Evolutionary conservation across 1,140 invertebrate species (phyloP).

Genomic region (Zaprionus taronus): DNA sequence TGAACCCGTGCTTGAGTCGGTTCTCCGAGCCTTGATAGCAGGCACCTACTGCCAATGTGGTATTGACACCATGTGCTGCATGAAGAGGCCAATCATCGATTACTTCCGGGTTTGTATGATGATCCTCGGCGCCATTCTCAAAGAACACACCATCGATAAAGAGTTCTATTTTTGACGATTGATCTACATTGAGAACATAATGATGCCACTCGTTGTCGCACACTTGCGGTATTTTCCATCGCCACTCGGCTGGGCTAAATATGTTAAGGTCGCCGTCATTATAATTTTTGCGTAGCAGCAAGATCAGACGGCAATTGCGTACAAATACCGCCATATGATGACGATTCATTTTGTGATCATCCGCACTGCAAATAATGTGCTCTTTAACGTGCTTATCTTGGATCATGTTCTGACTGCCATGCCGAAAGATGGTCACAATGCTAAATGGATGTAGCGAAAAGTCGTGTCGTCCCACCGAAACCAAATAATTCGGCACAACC

Average conservation of each 20-base stretch:
- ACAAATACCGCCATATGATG: slow-evolving; percentile 99
- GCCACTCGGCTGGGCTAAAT: slow-evolving; percentile 98
- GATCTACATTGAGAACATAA: slow-evolving; percentile 96
- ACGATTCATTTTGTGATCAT: slow-evolving; percentile 99
- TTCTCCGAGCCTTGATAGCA: slow-evolving; percentile 95
- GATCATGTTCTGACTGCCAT: slow-evolving; percentile 83
- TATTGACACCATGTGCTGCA: slow-evolving; percentile 96
- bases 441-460: slow-evolving; percentile 89
- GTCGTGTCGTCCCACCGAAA: slow-evolving; percentile 86
- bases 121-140: slow-evolving; percentile 89
- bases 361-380: slow-evolving; percentile 97
- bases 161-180: slow-evolving; percentile 94
- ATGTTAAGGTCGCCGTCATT: slow-evolving; percentile 96
- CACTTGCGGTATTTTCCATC: slow-evolving; percentile 95
- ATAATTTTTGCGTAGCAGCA: slow-evolving; percentile 96
- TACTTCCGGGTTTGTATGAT: slow-evolving; percentile 93
- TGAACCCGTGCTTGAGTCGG: slow-evolving; percentile 80
- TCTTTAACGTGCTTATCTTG: slow-evolving; percentile 95
- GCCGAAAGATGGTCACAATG: slow-evolving; percentile 94
- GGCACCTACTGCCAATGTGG: slow-evolving; percentile 96
- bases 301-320: slow-evolving; percentile 97
- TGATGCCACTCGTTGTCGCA: slow-evolving; percentile 99
- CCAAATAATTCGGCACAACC: slow-evolving; percentile 90
- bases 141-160: slow-evolving; percentile 95
- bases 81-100: slow-evolving; percentile 99